These are phyloP conservation scores for Alfaro cultratus DNA, from an alignment of 2,797 vertebrate species.

Conservation along the genomic window DNA sequence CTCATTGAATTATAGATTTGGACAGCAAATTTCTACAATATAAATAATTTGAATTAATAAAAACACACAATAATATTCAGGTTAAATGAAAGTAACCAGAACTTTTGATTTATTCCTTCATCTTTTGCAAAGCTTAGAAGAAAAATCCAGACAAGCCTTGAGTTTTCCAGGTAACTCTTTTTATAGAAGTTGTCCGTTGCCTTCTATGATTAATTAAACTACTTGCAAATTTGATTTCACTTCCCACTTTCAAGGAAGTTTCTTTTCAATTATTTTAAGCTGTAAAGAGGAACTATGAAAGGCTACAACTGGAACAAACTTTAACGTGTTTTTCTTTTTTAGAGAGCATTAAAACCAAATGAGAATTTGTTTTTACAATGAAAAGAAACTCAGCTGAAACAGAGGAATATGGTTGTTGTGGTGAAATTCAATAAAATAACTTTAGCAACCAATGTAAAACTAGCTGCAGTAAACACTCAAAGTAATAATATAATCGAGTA, in stretches of 20 bases:
- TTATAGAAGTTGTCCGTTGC: not conserved
- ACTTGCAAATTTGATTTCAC: not conserved
- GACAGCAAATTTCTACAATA: too few relatives aligned
- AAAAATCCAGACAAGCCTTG: not conserved
- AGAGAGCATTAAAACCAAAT: slow-evolving; percentile 9
- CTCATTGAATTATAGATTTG: too few relatives aligned
- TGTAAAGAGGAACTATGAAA: slow-evolving; percentile 17
- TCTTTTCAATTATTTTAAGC: not conserved
- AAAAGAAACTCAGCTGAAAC: not conserved
- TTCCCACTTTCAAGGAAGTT: not conserved
- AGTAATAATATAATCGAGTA: not conserved
- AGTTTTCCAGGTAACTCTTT: not conserved
- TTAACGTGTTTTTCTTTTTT: slow-evolving; percentile 2
- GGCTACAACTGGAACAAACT: not conserved
- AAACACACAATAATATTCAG: too few relatives aligned
- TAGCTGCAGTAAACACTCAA: not conserved
- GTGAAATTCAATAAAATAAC: not conserved
- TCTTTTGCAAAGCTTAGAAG: not conserved
- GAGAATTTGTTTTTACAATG: not conserved
- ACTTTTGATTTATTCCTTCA: too few relatives aligned
- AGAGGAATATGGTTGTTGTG: not conserved
- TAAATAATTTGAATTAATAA: not conserved
- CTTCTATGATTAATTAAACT: not conserved
- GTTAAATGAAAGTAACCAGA: too few relatives aligned
- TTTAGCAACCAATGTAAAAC: not conserved